Evolutionary conservation across 2,888 invertebrate genomes (phyloP).

Genomic region (Axea sp.): DNA sequence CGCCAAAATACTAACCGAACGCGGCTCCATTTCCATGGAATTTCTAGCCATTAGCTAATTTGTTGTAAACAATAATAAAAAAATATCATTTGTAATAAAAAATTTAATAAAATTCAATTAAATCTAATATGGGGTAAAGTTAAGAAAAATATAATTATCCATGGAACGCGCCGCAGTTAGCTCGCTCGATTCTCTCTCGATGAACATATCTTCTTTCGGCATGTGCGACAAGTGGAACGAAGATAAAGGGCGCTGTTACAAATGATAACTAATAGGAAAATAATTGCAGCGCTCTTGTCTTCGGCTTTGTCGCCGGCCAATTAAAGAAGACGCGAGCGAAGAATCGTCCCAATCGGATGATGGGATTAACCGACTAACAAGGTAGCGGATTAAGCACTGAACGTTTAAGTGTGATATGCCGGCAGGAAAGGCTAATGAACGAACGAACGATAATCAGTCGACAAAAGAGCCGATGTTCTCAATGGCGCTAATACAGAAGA

Average conservation of each 20-base stretch:
- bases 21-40: slow-evolving; percentile 64
- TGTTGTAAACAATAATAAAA: too few species aligned
- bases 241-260: slow-evolving; percentile 15
- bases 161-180: slow-evolving; percentile 32
- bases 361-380: slow-evolving; percentile 51
- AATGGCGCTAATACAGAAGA: slow-evolving; percentile 78
- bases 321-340: slow-evolving; percentile 40
- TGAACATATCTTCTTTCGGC: slow-evolving; percentile 25
- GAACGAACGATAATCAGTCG: slow-evolving; percentile 74
- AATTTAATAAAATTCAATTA: too few species aligned
- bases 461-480: slow-evolving; percentile 69
- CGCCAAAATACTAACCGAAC: slow-evolving; percentile 46
- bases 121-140: too few species aligned
- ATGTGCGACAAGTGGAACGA: slow-evolving; percentile 4
- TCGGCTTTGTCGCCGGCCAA: slow-evolving; percentile 20
- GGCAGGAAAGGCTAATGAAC: slow-evolving; percentile 72
- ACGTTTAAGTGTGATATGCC: slow-evolving; percentile 67
- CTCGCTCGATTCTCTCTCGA: slow-evolving; percentile 35
- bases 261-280: too few species aligned
- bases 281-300: neutral
- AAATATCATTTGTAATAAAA: too few species aligned
- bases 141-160: slow-evolving; percentile 1
- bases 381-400: slow-evolving; percentile 55
- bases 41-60: too few species aligned
- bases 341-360: slow-evolving; percentile 33